Evolutionary conservation across 1,140 invertebrate species (phyloP), one percentile per base, ranked within the genome.

Genomic region (Bicyclus anynana): DNA sequence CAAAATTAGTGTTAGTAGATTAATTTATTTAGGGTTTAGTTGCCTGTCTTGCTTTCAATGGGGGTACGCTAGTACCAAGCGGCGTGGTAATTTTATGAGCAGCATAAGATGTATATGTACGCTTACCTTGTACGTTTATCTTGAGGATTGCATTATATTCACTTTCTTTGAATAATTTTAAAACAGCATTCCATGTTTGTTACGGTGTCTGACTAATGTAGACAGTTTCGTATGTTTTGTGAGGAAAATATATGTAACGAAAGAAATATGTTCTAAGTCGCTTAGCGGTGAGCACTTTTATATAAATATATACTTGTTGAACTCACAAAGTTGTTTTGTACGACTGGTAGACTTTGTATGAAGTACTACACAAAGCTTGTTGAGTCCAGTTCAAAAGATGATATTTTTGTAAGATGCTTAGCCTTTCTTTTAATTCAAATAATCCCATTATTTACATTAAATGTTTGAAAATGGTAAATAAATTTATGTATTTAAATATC

Each of bases 391-490:
- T 77, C 68, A 68, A 72, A 76, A 77, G 78, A 76, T 72, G 63
- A 82, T 87, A 87, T 87, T 87, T 87, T 87, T 87, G 70, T 87
- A 87, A 87, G 70, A 87, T 77, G 84, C 84, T 87, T 87, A 84
- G 84, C 84, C 84, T 33, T 85, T 83, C 75, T 72, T 84, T 77
- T 87, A 80, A 67, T 72, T 80, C 72, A 75, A 79, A 80, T 78
- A 76, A 75, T 82, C 76, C 66, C 72, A 83, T 80, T 87, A 84
- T 85, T 85, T 87, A 84, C 82, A 87, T 82, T 65, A 63, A 60
- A 74, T 65, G 61, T 70, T 67, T 72, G 67, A 72, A 74, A 62
- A 74, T 74, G 75, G 69, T 77, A 78, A 87, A 85, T 80, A 84
- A 87, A 84, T 78, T 65, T 82, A 84, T 83, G 75, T 77, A 81